phyloP scores from a whole-genome alignment of 1,140 invertebrate species.

The Dolichoris vasculosae region DNA sequence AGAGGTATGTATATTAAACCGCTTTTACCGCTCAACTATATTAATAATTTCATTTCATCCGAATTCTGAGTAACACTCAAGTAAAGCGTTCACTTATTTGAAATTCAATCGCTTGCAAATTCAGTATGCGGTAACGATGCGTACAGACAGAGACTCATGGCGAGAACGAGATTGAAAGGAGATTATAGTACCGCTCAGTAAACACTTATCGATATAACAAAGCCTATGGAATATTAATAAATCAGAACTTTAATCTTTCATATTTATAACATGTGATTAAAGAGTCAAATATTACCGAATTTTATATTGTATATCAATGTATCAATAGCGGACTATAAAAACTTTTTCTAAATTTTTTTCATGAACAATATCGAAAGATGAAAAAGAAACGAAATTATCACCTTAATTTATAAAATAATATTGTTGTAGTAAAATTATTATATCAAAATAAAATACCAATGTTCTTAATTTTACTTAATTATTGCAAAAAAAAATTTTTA shows the following conservation, averaged over 20 bases:
- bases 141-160: constrained; percentile 50
- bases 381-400: too few species aligned
- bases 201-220: constrained; percentile 64
- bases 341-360: background rate
- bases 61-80: constrained; percentile 61
- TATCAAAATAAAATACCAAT: background rate
- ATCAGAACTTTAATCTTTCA: constrained; percentile 48
- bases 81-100: constrained; percentile 62
- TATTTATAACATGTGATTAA: background rate
- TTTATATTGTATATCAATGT: background rate
- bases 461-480: background rate
- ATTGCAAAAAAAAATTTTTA: constrained; percentile 3
- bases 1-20: constrained; percentile 62
- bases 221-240: constrained; percentile 67
- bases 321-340: background rate
- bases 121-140: constrained; percentile 54
- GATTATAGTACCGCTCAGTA: constrained; percentile 62
- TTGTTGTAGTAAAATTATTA: too few species aligned
- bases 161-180: constrained; percentile 62
- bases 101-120: constrained; percentile 71
- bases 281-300: background rate
- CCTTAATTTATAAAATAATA: too few species aligned
- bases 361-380: background rate
- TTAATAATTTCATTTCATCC: constrained; percentile 66
- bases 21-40: constrained; percentile 60